Percentiles rank a stretch among this genome's conserved stretches.
These are phyloP conservation scores for Pongo pygmaeus DNA, from an alignment of 2,113 vertebrate genomes.

Conservation along the genomic window DNA sequence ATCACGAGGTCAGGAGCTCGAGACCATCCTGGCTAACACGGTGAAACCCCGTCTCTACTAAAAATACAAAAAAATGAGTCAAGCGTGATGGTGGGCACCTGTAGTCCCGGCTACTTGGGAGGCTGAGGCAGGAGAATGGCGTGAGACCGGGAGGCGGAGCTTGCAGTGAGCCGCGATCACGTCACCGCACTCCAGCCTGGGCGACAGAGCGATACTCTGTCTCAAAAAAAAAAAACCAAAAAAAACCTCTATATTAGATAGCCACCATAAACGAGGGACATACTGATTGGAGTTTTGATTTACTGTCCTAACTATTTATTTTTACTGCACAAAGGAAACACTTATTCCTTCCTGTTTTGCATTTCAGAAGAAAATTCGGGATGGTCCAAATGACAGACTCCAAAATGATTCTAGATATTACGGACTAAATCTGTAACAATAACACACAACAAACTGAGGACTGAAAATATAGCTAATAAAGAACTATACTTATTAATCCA, in stretches of 20 bases:
- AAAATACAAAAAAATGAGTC: too few relatives aligned
- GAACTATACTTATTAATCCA: background rate
- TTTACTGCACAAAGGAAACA: background rate
- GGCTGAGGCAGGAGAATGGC: too few relatives aligned
- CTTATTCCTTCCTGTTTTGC: background rate
- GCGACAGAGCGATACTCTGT: too few relatives aligned
- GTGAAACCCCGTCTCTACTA: too few relatives aligned
- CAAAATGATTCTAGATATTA: background rate
- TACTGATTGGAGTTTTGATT: background rate
- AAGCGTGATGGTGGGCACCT: too few relatives aligned
- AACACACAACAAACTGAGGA: background rate
- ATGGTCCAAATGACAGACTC: slow-evolving; percentile 65
- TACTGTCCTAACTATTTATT: background rate
- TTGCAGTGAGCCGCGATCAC: too few relatives aligned
- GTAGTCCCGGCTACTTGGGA: too few relatives aligned
- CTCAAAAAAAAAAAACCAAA: too few relatives aligned
- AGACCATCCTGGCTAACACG: too few relatives aligned
- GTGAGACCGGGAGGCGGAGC: too few relatives aligned
- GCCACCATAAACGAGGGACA: background rate
- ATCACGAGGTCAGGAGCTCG: too few relatives aligned
- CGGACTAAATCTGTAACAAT: background rate
- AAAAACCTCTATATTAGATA: background rate
- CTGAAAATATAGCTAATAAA: background rate
- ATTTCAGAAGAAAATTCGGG: slow-evolving; percentile 42
- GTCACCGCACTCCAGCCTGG: too few relatives aligned